Evolutionary conservation across 2,888 invertebrate genomes (phyloP).

Genomic region (Rhagonycha fulva): DNA sequence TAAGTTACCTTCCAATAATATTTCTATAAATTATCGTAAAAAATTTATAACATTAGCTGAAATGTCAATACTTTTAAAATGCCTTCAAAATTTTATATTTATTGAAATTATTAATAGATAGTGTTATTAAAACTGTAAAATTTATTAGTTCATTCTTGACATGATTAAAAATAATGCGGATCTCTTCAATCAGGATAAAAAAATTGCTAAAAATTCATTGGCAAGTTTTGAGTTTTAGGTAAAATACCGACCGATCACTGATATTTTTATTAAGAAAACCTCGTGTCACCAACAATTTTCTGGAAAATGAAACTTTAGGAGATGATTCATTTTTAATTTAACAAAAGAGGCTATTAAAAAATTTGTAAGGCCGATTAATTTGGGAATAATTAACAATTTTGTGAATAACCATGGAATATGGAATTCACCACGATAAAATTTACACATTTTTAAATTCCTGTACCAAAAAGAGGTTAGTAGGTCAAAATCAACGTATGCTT

Average conservation of each 20-base stretch:
- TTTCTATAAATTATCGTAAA: background rate
- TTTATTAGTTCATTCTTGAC: background rate
- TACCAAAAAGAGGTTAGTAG: background rate
- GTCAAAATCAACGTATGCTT: background rate
- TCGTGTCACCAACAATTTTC: no score
- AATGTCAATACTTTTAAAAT: background rate
- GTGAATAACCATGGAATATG: background rate
- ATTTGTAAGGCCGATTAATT: background rate
- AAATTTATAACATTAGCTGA: background rate
- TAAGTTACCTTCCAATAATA: background rate
- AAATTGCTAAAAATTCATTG: background rate
- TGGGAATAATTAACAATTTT: background rate
- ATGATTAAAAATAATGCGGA: background rate
- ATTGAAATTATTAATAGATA: background rate
- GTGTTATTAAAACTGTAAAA: background rate
- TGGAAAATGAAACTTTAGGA: background rate
- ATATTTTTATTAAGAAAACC: no score
- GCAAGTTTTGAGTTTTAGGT: background rate
- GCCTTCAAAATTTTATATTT: background rate
- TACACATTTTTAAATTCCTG: background rate
- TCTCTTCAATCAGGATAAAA: background rate
- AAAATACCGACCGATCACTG: no score
- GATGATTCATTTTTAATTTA: background rate
- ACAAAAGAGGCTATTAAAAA: no score
- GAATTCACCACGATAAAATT: background rate